Conservation (phyloP, 2,797 vertebrate genomes). For the Bovichtus diacanthus region DNA sequence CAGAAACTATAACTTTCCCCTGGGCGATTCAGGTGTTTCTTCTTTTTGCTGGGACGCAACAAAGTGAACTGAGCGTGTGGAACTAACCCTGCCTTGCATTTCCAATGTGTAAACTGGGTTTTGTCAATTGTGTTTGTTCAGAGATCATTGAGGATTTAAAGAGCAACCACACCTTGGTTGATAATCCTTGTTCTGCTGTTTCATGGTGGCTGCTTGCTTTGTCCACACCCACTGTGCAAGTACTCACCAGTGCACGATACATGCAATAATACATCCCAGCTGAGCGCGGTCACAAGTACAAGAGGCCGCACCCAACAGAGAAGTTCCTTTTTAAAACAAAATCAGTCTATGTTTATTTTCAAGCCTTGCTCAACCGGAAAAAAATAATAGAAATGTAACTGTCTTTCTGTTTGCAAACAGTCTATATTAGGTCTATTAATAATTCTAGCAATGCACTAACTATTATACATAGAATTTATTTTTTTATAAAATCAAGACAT, state of each 20-base stretch:
- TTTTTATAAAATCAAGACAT: neutral
- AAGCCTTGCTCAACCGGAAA: neutral
- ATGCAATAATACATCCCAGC: neutral
- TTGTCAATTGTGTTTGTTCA: conserved; percentile 14
- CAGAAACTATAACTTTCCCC: neutral
- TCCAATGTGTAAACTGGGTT: conserved; percentile 5
- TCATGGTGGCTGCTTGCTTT: conserved; percentile 14
- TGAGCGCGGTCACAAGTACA: neutral
- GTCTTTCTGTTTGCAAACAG: neutral
- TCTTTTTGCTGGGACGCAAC: neutral
- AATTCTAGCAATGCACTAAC: neutral
- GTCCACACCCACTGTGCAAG: conserved; percentile 4
- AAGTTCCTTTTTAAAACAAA: neutral
- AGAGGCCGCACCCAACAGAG: conserved; percentile 2
- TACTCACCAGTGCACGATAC: neutral
- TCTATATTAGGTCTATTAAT: neutral
- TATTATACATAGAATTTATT: neutral
- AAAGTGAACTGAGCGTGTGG: neutral
- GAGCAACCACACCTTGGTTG: conserved; percentile 15
- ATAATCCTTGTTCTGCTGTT: conserved; percentile 20
- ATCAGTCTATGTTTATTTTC: neutral
- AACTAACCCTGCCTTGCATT: neutral
- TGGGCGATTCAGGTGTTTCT: conserved; percentile 5
- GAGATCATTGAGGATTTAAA: conserved; percentile 20
- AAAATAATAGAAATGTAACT: too few relatives aligned